Base-by-base conservation (phyloP, 2,797 vertebrate genomes). In the Intellagama lesueurii region DNA sequence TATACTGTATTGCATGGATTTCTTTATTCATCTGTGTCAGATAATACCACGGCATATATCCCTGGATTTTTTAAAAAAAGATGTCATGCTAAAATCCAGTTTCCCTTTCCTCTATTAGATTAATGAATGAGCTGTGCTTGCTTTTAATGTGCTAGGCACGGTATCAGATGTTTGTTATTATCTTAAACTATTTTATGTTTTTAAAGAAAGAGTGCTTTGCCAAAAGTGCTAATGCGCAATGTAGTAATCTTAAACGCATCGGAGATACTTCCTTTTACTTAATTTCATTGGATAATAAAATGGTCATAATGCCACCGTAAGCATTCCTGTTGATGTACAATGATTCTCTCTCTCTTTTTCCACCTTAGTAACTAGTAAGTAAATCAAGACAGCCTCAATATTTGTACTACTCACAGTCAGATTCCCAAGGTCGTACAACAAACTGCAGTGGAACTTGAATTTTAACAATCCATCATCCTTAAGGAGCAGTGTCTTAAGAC, bases 391-490 rank as follows among this genome's bases (percentile, higher is more conserved):
- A 91, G 92, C 85, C 88, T 96, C 83, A 40, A 40, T 40, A n/a
- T 69, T 87, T 81, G 87, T 90, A 91, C 87, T 88, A 94, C 77
- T 86, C n/a, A 0, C 79, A 88, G 52, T 56, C 75, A 81, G 78
- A 92, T 91, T 93, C 89, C 95, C 96, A 97, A 97, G 97, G 96
- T 97, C 94, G 83, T 94, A 91, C n/a, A 91, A 88, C 81, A 92
- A 95, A 91, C 87, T 92, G 96, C 95, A 88, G 83, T n/a, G 40
- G 91, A 95, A 94, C 90, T 96, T 90, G 60, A 1, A 0, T 32
- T 1, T 92, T 69, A 87, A 75, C 92, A 93, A 90, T 0, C 1
- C 83, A 47, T 80, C 87, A 35, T 86, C 26, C 32, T 81, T 87
- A 85, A 16, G 68, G 56, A 94, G 91, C 83, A 87, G 28, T 90